Conservation (phyloP, 92 coral and sea anemone species). For the Desmophyllum pertusum region DNA sequence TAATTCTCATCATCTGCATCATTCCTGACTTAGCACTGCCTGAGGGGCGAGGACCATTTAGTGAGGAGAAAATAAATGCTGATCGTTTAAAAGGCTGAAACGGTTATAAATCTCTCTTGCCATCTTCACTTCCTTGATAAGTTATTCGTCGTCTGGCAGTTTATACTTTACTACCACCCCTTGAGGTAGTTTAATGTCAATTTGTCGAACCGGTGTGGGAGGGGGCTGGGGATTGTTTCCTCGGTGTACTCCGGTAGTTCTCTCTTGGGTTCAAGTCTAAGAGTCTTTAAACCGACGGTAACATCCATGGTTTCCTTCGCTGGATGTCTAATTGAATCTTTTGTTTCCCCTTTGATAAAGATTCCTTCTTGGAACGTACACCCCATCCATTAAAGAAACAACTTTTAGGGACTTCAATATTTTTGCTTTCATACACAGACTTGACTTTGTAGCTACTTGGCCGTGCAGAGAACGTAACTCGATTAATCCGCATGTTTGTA, state of each 20-base stretch:
- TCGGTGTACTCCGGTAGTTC: background rate
- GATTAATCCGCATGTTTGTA: constrained; percentile 69
- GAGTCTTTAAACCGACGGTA: constrained; percentile 63
- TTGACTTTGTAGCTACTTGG: constrained; percentile 42
- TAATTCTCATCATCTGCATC: too few relatives aligned
- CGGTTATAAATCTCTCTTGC: too few relatives aligned
- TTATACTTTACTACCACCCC: constrained; percentile 64
- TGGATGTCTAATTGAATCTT: background rate
- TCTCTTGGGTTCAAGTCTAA: constrained; percentile 46
- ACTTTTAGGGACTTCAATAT: constrained; percentile 42
- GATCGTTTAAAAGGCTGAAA: too few relatives aligned
- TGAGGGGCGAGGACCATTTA: too few relatives aligned
- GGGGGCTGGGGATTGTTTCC: constrained; percentile 67
- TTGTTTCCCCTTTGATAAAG: constrained; percentile 2
- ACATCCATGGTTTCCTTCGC: constrained; percentile 40
- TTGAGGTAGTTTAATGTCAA: constrained; percentile 77
- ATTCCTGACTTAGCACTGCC: too few relatives aligned
- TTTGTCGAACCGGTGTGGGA: constrained; percentile 87
- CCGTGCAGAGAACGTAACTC: constrained; percentile 70
- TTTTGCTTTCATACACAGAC: constrained; percentile 36
- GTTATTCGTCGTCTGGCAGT: constrained; percentile 38
- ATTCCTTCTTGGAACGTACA: constrained; percentile 37
- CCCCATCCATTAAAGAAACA: constrained; percentile 78
- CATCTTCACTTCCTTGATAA: background rate
- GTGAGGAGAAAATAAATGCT: background rate